These are phyloP conservation scores for Alosa alosa DNA, from an alignment of 2,113 vertebrate genomes.

Conservation along the genomic window DNA sequence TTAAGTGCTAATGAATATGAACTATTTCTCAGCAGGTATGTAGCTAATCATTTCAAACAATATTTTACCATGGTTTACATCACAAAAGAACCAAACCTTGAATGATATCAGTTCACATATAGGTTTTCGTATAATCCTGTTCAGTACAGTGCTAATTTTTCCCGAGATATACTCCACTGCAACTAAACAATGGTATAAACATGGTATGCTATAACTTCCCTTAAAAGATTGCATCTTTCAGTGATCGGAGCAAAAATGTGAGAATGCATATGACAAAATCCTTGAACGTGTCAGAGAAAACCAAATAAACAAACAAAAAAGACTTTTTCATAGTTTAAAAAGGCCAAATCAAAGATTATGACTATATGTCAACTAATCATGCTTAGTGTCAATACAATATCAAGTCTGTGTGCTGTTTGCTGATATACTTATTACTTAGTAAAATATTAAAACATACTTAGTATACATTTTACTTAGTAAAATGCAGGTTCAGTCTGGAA, in stretches of 20 bases:
- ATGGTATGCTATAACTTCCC: background rate
- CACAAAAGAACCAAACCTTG: background rate
- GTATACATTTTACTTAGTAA: too few species aligned
- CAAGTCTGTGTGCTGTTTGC: conserved; percentile 37
- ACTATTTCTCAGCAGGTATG: background rate
- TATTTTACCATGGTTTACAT: background rate
- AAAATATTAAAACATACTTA: too few species aligned
- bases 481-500: conserved; percentile 56
- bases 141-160: background rate
- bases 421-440: too few species aligned
- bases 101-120: background rate
- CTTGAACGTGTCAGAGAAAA: background rate
- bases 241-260: background rate
- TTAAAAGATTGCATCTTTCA: background rate
- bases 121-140: background rate
- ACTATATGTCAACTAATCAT: conserved; percentile 16
- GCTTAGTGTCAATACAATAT: conserved; percentile 22
- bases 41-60: background rate
- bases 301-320: background rate
- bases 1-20: background rate
- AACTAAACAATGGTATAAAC: background rate
- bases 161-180: background rate
- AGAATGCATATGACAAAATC: background rate
- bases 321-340: background rate
- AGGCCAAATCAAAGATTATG: background rate